phyloP scores from a whole-genome alignment of 2,888 invertebrate genomes.

The Trichopoda pennipes region DNA sequence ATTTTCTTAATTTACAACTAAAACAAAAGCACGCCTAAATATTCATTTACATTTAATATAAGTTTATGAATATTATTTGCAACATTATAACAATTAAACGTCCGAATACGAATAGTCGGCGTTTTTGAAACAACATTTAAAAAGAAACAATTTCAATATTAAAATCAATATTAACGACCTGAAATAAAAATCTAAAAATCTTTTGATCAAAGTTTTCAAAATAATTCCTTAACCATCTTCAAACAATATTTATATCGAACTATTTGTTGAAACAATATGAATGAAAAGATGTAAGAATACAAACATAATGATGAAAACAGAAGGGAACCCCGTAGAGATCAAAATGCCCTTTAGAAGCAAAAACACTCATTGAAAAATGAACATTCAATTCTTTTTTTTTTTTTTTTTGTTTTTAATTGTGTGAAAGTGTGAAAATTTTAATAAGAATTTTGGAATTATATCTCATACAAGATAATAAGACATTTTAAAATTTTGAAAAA shows the following conservation, averaged over 20 bases:
- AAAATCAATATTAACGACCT: constrained; percentile 21
- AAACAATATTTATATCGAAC: constrained; percentile 25
- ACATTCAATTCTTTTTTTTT: neutral
- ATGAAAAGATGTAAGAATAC: neutral
- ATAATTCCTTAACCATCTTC: constrained; percentile 55
- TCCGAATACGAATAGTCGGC: too few species aligned
- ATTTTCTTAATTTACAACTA: too few species aligned
- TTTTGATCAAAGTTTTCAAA: constrained; percentile 50
- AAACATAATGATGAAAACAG: constrained; percentile 24
- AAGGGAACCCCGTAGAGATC: constrained; percentile 53
- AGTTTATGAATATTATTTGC: too few species aligned
- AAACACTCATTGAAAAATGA: constrained; percentile 15
- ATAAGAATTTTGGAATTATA: neutral
- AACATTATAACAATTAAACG: too few species aligned
- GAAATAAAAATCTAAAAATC: constrained; percentile 21
- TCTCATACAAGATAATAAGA: neutral
- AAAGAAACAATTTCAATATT: neutral
- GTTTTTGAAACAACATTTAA: neutral
- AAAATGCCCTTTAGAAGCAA: constrained; percentile 30
- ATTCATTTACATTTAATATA: too few species aligned
- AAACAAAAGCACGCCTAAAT: too few species aligned
- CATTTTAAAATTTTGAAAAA: constrained; percentile 37
- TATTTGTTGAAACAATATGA: neutral
- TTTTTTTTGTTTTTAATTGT: constrained; percentile 43
- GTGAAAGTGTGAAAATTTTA: constrained; percentile 40